Evolutionary conservation across 2,888 invertebrate species (phyloP).

Genomic region (Drosophila yooni): DNA sequence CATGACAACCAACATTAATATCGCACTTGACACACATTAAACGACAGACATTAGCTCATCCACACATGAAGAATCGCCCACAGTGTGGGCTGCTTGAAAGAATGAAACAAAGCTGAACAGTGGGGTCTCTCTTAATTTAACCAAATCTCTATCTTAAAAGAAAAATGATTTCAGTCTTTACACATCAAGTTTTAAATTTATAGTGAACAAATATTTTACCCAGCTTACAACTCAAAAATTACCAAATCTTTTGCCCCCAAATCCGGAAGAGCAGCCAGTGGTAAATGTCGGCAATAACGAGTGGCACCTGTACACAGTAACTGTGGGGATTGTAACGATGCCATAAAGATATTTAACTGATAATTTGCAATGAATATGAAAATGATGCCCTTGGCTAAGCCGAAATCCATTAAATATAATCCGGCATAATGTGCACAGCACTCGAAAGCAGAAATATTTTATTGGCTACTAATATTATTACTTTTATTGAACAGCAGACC

Average conservation of each 20-base stretch:
- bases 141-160: background rate
- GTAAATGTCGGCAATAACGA: background rate
- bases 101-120: background rate
- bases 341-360: slow-evolving; percentile 65
- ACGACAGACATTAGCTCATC: slow-evolving; percentile 25
- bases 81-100: background rate
- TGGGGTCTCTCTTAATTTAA: background rate
- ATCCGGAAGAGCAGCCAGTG: background rate
- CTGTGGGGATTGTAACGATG: slow-evolving; percentile 23
- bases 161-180: background rate
- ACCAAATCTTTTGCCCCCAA: background rate
- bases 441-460: slow-evolving; percentile 35
- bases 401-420: slow-evolving; percentile 34
- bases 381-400: slow-evolving; percentile 33
- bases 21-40: slow-evolving; percentile 75
- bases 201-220: background rate
- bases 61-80: slow-evolving; percentile 3
- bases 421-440: slow-evolving; percentile 35
- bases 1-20: slow-evolving; percentile 67
- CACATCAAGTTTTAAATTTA: background rate
- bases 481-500: slow-evolving; percentile 1
- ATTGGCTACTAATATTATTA: slow-evolving; percentile 48
- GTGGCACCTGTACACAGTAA: slow-evolving; percentile 26
- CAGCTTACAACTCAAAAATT: background rate
- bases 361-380: slow-evolving; percentile 74